Conservation (phyloP, 2,797 vertebrate genomes). For the Spinibarbus caldwelli region DNA sequence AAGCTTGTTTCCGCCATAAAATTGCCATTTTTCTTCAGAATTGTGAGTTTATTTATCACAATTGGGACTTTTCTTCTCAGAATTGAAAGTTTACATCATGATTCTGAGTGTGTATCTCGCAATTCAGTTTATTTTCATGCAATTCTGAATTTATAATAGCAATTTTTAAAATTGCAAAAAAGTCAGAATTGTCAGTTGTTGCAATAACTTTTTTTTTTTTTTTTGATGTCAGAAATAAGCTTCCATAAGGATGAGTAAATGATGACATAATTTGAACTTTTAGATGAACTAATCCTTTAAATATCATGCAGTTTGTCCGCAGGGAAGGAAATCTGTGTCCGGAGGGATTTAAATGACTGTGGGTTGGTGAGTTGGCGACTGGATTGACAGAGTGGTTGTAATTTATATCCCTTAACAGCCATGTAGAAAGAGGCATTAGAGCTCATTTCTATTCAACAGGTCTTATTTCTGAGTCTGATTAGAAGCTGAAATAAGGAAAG, state of each 20-base stretch:
- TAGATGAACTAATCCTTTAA: background rate
- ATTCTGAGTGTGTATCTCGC: background rate
- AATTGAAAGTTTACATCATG: background rate
- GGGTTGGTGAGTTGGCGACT: conserved; percentile 45
- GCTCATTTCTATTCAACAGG: conserved; percentile 49
- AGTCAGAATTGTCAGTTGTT: too few relatives aligned
- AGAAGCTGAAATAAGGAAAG: conserved; percentile 20
- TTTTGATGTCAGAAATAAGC: too few relatives aligned
- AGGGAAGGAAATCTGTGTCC: background rate
- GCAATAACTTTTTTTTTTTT: too few relatives aligned
- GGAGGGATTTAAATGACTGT: conserved; percentile 31
- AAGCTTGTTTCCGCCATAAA: background rate
- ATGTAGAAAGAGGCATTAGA: conserved; percentile 38
- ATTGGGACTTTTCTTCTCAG: too few relatives aligned
- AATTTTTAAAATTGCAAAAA: background rate
- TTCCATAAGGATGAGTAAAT: background rate
- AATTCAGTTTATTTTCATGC: background rate
- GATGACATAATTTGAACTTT: background rate
- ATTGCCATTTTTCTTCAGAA: background rate
- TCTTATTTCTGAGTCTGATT: conserved; percentile 43
- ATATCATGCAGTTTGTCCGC: background rate
- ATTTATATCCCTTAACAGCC: conserved; percentile 50
- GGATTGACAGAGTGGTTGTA: conserved; percentile 29
- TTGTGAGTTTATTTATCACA: too few relatives aligned
- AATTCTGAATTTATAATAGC: background rate